A percentile compares a stretch with the other conserved stretches of the same genome.
Conservation (phyloP, 2,113 vertebrate genomes). For the Nannobrachium achirus region DNA sequence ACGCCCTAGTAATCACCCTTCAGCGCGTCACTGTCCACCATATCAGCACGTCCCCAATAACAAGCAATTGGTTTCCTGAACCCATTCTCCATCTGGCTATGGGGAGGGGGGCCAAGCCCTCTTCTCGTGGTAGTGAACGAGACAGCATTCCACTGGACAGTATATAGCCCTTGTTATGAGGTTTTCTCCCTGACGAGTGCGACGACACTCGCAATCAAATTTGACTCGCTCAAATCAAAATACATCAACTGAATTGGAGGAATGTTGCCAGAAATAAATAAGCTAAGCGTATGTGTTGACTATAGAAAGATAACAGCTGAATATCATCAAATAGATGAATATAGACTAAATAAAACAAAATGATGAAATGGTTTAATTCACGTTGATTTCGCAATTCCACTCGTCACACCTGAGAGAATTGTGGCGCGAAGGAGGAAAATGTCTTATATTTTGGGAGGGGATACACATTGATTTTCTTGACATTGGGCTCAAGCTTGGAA, state of each 20-base stretch:
- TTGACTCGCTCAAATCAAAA: constrained; percentile 54
- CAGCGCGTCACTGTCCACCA: constrained; percentile 44
- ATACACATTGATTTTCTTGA: constrained; percentile 71
- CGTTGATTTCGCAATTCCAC: constrained; percentile 49
- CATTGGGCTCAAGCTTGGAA: constrained; percentile 69
- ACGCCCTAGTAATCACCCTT: constrained; percentile 57
- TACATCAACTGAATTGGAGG: constrained; percentile 32
- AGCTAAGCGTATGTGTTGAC: constrained; percentile 10
- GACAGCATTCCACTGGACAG: constrained; percentile 61
- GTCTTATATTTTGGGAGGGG: constrained; percentile 60
- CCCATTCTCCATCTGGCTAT: constrained; percentile 55
- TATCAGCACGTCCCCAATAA: constrained; percentile 63
- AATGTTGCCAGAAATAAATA: constrained; percentile 19
- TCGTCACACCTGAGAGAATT: constrained; percentile 39
- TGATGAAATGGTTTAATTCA: constrained; percentile 31
- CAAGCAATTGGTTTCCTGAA: constrained; percentile 65
- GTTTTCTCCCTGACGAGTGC: constrained; percentile 40
- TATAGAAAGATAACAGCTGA: neutral
- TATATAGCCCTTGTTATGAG: constrained; percentile 63
- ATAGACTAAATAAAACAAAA: constrained; percentile 30
- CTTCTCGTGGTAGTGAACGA: constrained; percentile 56
- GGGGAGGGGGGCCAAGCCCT: constrained; percentile 47
- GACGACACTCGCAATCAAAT: constrained; percentile 58
- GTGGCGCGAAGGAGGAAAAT: constrained; percentile 21
- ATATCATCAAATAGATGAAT: constrained; percentile 30